Conservation (phyloP, 2,113 vertebrate genomes). For the Chlorodrepanis virens region DNA sequence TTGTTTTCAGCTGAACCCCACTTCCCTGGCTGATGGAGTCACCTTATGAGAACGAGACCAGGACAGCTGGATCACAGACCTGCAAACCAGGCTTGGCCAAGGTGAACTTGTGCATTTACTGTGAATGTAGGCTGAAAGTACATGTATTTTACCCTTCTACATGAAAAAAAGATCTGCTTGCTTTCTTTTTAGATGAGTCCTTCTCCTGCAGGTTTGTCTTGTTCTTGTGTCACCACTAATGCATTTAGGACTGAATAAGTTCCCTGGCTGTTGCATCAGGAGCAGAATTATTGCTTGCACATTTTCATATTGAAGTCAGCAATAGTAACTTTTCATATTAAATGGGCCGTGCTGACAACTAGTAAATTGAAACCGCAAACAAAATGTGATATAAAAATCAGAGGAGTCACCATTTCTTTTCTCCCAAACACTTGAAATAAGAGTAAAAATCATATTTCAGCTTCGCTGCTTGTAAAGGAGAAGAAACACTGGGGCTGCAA, state of each 20-base stretch:
- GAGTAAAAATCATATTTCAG: background rate
- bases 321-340: background rate
- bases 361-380: background rate
- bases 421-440: background rate
- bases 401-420: background rate
- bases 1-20: background rate
- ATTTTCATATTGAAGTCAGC: background rate
- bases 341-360: background rate
- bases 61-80: background rate
- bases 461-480: background rate
- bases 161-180: background rate
- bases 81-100: background rate
- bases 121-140: background rate
- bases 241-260: background rate
- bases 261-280: background rate
- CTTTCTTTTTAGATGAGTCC: background rate
- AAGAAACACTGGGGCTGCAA: background rate
- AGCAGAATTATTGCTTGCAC: background rate
- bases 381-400: background rate
- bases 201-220: background rate
- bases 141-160: background rate
- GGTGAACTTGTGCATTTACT: background rate
- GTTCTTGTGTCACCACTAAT: background rate
- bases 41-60: background rate
- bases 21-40: background rate